Percentiles rank a stretch among this genome's conserved stretches.
Evolutionary conservation across 2,888 invertebrate genomes (phyloP).

Genomic region (Pilophorus perplexus): DNA sequence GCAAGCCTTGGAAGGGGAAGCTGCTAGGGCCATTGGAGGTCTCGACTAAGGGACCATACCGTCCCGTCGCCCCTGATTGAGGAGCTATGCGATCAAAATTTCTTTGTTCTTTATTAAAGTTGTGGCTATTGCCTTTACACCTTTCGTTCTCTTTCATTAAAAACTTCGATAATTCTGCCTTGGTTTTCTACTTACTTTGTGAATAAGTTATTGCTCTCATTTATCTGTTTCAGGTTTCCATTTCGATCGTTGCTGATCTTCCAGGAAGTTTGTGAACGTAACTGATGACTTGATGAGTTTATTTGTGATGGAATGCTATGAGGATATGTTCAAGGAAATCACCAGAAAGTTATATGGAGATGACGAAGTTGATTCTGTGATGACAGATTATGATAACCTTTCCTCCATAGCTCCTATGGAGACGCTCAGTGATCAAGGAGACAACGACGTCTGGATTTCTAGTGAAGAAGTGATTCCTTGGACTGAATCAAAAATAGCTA

Average conservation of each 20-base stretch:
- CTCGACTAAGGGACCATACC: no score
- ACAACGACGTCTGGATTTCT: slow-evolving; percentile 62
- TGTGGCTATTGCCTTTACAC: no score
- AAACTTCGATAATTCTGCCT: no score
- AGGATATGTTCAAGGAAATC: slow-evolving; percentile 88
- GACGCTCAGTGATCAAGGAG: slow-evolving; percentile 38
- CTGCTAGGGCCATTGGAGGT: no score
- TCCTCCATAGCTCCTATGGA: slow-evolving; percentile 22
- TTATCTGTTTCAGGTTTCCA: background rate
- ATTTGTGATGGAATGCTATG: slow-evolving; percentile 63
- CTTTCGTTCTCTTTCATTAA: no score
- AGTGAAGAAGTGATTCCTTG: slow-evolving; percentile 70
- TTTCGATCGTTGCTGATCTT: slow-evolving; percentile 10
- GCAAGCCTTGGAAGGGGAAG: no score
- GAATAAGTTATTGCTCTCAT: no score
- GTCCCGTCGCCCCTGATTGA: no score
- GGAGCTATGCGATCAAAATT: no score
- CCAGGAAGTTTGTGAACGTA: background rate
- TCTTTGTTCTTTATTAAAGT: no score
- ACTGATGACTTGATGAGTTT: slow-evolving; percentile 34
- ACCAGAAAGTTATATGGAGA: slow-evolving; percentile 87
- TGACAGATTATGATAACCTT: slow-evolving; percentile 56
- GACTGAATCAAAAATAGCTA: slow-evolving; percentile 76
- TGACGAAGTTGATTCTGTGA: slow-evolving; percentile 52
- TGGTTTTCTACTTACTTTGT: no score